Percentiles rank a stretch among this genome's conserved stretches.
Evolutionary conservation across 2,113 vertebrate genomes (phyloP).

Genomic region (Leiothrix lutea): DNA sequence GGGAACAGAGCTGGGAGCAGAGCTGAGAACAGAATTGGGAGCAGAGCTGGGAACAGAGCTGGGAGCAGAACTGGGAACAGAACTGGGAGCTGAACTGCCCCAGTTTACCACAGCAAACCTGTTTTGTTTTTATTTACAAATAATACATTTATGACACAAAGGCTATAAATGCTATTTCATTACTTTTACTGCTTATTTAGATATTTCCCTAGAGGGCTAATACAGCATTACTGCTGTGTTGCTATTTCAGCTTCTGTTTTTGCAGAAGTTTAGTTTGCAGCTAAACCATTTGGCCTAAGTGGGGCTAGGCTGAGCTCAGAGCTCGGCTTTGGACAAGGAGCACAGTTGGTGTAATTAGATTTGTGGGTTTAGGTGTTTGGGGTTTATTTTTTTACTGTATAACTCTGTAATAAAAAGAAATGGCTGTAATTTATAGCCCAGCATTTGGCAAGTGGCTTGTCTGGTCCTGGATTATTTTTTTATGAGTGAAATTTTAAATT

Average conservation of each 20-base stretch:
- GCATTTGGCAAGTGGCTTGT: neutral
- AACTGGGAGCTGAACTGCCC: neutral
- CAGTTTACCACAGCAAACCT: neutral
- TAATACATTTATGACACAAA: neutral
- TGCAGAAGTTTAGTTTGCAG: neutral
- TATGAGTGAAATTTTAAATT: conserved; percentile 35
- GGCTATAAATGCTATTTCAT: conserved; percentile 13
- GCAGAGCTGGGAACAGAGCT: neutral
- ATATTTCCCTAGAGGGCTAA: conserved; percentile 17
- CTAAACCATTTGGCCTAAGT: neutral
- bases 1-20: neutral
- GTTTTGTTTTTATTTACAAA: conserved; percentile 19
- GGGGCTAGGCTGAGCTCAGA: neutral
- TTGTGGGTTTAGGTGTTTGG: conserved; percentile 58
- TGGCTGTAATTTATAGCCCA: conserved; percentile 40
- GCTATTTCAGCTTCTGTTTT: conserved; percentile 14
- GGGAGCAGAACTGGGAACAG: neutral
- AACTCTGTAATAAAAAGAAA: conserved; percentile 47
- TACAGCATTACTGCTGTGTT: neutral
- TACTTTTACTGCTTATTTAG: conserved; percentile 42
- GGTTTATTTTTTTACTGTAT: neutral
- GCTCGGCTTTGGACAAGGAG: neutral
- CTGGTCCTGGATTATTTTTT: neutral
- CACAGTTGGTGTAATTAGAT: conserved; percentile 35
- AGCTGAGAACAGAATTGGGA: neutral